Conservation (phyloP, 2,113 vertebrate genomes). For the Talpa occidentalis region DNA sequence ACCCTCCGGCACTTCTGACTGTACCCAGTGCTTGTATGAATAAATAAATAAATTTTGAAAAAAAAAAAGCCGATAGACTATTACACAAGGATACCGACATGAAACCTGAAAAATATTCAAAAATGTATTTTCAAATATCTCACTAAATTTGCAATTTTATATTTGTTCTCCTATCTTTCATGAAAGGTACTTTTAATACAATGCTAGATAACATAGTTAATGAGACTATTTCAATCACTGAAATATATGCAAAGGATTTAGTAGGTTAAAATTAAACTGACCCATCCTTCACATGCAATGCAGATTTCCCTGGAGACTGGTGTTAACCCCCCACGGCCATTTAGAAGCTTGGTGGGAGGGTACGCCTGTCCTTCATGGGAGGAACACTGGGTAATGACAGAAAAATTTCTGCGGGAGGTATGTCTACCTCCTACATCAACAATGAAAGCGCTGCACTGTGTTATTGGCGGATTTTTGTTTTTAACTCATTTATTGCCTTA, state of each 20-base stretch:
- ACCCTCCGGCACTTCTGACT: too few species aligned
- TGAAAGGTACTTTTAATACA: constrained; percentile 15
- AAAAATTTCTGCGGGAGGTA: background rate
- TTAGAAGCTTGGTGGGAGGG: background rate
- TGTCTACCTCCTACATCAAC: background rate
- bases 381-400: background rate
- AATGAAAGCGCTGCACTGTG: background rate
- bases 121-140: constrained; percentile 1
- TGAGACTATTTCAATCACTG: background rate
- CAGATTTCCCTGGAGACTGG: background rate
- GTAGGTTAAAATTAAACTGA: background rate
- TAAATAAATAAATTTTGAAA: too few species aligned
- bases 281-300: background rate
- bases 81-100: background rate
- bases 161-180: background rate
- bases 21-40: too few species aligned
- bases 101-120: constrained; percentile 2
- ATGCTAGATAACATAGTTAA: background rate
- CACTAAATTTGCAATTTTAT: background rate
- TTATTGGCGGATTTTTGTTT: background rate
- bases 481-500: constrained; percentile 38
- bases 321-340: background rate
- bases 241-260: background rate
- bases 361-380: background rate
- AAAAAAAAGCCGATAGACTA: background rate